Evolutionary conservation across 2,113 vertebrate genomes (phyloP).

Genomic region (Salminus brasiliensis): DNA sequence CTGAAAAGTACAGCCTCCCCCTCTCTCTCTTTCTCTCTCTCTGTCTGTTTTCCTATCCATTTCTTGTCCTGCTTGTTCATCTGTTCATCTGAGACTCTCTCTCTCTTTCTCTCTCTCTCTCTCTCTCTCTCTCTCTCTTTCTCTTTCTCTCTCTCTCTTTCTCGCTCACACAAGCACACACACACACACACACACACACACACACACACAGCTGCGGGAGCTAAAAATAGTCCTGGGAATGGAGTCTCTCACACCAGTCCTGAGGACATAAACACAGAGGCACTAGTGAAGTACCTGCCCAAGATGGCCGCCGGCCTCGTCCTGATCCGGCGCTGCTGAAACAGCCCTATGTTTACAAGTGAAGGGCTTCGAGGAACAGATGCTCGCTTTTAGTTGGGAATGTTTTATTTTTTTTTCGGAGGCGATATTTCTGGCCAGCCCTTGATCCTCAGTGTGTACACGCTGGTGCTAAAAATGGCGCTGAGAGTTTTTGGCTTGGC

Average conservation of each 20-base stretch:
- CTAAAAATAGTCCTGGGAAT: conserved; percentile 47
- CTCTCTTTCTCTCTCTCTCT: background rate
- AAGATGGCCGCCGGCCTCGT: conserved; percentile 11
- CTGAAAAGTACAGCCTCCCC: conserved; percentile 27
- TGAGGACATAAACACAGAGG: conserved; percentile 36
- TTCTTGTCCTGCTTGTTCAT: no score
- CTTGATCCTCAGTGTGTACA: conserved; percentile 28
- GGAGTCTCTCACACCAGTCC: conserved; percentile 32
- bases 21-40: background rate
- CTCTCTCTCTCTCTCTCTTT: background rate
- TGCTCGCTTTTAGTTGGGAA: conserved; percentile 19
- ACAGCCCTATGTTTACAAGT: conserved; percentile 33
- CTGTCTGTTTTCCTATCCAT: no score
- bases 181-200: background rate
- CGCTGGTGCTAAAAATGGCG: conserved; percentile 36
- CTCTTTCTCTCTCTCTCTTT: background rate
- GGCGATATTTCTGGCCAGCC: conserved; percentile 30
- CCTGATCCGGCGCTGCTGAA: background rate
- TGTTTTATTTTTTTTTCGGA: conserved; percentile 17
- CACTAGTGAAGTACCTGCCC: conserved; percentile 39
- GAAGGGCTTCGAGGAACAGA: conserved; percentile 24
- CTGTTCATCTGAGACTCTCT: no score
- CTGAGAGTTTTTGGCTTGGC: conserved; percentile 1
- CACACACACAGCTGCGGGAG: conserved; percentile 19
- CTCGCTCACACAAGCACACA: conserved; percentile 5